These are phyloP conservation scores for Scyliorhinus canicula DNA, from an alignment of 2,797 vertebrate genomes.

Conservation along the genomic window DNA sequence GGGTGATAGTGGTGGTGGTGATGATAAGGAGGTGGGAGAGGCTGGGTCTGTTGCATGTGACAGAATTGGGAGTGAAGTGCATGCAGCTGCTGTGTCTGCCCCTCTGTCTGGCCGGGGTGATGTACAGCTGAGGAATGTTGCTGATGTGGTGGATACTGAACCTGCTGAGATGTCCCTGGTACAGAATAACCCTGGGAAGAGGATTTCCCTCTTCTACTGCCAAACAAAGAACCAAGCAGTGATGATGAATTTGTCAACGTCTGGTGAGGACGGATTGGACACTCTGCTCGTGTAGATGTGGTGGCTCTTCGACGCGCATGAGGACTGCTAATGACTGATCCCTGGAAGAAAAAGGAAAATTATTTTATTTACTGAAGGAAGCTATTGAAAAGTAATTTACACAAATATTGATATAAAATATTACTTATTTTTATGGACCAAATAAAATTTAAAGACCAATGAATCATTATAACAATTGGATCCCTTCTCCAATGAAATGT, in stretches of 20 bases:
- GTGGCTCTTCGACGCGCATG: conserved; percentile 82
- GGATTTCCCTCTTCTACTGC: conserved; percentile 77
- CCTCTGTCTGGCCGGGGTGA: conserved; percentile 63
- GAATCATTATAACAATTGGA: conserved; percentile 38
- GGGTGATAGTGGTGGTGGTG: conserved; percentile 93
- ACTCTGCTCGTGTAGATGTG: conserved; percentile 74
- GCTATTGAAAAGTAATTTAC: not conserved
- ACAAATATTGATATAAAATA: not conserved
- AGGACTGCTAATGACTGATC: conserved; percentile 98
- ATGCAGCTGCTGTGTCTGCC: conserved; percentile 57
- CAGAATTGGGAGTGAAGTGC: conserved; percentile 76
- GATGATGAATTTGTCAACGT: conserved; percentile 85
- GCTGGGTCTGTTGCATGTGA: conserved; percentile 78
- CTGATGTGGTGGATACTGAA: conserved; percentile 68
- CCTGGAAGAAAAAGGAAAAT: conserved; percentile 70
- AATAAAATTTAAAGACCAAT: not conserved
- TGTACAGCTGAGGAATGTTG: conserved; percentile 67
- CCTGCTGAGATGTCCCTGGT: conserved; percentile 55
- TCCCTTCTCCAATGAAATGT: not conserved
- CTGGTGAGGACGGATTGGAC: conserved; percentile 78
- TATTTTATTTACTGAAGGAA: not conserved
- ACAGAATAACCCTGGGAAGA: conserved; percentile 68
- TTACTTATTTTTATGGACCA: not conserved
- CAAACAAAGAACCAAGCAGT: conserved; percentile 84
- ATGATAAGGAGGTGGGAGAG: conserved; percentile 84